Evolutionary conservation across 2,797 vertebrate genomes (phyloP).

Genomic region (Crax fasciolata): DNA sequence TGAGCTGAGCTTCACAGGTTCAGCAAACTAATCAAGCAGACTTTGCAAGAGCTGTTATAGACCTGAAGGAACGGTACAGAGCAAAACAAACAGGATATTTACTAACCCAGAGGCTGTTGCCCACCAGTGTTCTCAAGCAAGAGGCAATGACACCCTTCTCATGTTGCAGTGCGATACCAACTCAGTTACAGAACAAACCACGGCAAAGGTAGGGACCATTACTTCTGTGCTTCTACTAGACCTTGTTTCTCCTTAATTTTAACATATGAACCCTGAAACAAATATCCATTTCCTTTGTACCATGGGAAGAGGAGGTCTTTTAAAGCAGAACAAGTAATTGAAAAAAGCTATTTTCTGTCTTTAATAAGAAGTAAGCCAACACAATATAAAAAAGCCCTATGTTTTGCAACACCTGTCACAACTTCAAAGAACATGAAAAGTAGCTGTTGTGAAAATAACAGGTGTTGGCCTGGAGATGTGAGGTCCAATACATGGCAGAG

Average conservation of each 20-base stretch:
- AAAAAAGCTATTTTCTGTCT: constrained; percentile 76
- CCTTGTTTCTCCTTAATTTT: constrained; percentile 53
- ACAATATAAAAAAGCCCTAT: constrained; percentile 39
- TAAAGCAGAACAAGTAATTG: constrained; percentile 66
- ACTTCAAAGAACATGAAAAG: constrained; percentile 72
- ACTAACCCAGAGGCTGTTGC: not conserved
- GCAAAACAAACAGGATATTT: constrained; percentile 47
- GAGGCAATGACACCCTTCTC: not conserved
- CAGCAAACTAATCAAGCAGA: not conserved
- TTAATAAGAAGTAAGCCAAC: constrained; percentile 73
- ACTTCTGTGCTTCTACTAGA: constrained; percentile 44
- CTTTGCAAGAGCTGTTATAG: not conserved
- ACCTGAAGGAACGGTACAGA: not conserved
- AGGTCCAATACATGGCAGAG: constrained; percentile 48
- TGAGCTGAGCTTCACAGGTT: not conserved
- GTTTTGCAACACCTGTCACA: constrained; percentile 74
- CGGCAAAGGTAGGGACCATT: constrained; percentile 43
- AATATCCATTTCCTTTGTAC: constrained; percentile 67
- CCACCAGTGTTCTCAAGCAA: not conserved
- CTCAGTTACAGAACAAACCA: constrained; percentile 41
- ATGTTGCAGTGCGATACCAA: constrained; percentile 6
- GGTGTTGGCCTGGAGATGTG: constrained; percentile 56
- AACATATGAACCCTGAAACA: constrained; percentile 60
- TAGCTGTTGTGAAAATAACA: constrained; percentile 62
- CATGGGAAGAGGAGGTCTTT: constrained; percentile 43